phyloP scores from a whole-genome alignment of 2,797 vertebrate species.

The Mionectes olivaceus region DNA sequence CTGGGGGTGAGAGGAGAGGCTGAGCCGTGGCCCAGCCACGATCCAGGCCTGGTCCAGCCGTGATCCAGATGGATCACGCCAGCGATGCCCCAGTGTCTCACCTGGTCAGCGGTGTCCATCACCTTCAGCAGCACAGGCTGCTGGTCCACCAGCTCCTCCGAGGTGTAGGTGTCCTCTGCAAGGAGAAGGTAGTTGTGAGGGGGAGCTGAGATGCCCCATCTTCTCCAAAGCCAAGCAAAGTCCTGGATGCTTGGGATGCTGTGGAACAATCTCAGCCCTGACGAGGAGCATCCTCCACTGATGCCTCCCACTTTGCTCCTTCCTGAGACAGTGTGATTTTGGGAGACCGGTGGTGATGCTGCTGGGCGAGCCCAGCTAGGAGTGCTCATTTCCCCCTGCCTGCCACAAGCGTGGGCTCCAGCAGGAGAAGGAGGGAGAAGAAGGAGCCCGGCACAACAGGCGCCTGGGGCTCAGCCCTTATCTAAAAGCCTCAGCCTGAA shows the following conservation, averaged over 20 bases:
- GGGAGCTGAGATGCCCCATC: background rate
- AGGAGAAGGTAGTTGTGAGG: background rate
- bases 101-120: constrained; percentile 94
- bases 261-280: background rate
- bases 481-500: background rate
- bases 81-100: constrained; percentile 11
- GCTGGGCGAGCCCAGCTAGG: background rate
- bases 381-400: fast-evolving
- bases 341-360: background rate
- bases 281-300: background rate
- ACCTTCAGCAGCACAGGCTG: constrained; percentile 88
- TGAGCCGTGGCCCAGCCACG: background rate
- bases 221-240: background rate
- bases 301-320: background rate
- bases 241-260: background rate
- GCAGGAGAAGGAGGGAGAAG: background rate
- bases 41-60: background rate
- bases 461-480: background rate
- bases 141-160: constrained; percentile 90
- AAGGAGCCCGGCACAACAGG: background rate
- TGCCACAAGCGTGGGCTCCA: background rate
- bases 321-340: background rate
- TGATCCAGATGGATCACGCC: too few species aligned
- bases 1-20: constrained; percentile 61
- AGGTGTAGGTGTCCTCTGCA: constrained; percentile 91